These are phyloP conservation scores for Nemoura dubitans DNA, from an alignment of 2,888 invertebrate species.

Conservation along the genomic window DNA sequence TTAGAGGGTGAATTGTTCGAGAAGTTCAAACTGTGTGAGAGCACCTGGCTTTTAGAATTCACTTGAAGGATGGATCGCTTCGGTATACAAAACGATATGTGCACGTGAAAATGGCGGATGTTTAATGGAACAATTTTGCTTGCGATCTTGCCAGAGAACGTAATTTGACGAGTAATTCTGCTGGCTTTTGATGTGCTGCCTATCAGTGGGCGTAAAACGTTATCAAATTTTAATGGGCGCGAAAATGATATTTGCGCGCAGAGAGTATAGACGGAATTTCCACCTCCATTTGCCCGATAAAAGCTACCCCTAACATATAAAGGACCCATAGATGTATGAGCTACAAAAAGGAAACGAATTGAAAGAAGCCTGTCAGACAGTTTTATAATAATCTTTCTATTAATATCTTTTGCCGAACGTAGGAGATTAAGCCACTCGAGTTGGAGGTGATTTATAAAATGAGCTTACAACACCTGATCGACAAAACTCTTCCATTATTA, in stretches of 20 bases:
- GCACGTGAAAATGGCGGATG: not conserved
- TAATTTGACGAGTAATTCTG: not conserved
- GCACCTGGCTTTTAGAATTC: not conserved
- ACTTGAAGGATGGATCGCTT: not conserved
- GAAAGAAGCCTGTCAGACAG: not conserved
- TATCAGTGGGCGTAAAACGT: not conserved
- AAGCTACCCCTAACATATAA: not conserved
- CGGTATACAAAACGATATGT: not conserved
- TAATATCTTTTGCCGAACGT: not conserved
- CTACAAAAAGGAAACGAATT: not conserved
- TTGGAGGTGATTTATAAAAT: not conserved
- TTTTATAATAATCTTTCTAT: constrained; percentile 12
- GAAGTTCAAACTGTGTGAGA: not conserved
- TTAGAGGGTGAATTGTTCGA: not conserved
- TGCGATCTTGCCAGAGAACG: not conserved
- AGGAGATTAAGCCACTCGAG: not conserved
- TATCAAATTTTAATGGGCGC: not conserved
- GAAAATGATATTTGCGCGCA: not conserved
- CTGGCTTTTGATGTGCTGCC: not conserved
- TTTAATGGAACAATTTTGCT: not conserved
- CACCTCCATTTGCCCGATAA: not conserved
- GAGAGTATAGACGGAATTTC: not conserved
- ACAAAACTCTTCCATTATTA: not conserved
- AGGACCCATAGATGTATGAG: too few relatives aligned
- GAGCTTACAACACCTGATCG: constrained; percentile 7